Percentiles rank a stretch among this genome's conserved stretches.
Conservation (phyloP, 2,888 invertebrate species). For the Diaphora mendica region DNA sequence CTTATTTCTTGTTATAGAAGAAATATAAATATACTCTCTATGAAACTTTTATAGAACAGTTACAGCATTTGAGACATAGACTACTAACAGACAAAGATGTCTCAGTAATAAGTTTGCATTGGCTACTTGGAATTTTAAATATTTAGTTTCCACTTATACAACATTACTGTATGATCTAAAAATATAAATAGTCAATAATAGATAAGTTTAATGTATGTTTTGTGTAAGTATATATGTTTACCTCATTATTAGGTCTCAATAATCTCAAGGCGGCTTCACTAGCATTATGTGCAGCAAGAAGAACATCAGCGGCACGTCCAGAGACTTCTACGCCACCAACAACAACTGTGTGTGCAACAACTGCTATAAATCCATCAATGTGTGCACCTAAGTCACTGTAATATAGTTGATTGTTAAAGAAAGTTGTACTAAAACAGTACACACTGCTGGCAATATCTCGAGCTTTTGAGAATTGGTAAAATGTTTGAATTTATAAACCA, state of each 20-base stretch:
- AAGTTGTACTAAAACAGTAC: not conserved
- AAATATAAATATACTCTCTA: not conserved
- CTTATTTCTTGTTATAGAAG: not conserved
- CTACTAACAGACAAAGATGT: not conserved
- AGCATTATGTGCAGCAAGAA: conserved; percentile 97
- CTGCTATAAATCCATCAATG: conserved; percentile 99
- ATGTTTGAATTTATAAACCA: too few species aligned
- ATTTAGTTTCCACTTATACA: not conserved
- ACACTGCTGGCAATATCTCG: too few species aligned
- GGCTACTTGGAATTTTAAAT: not conserved
- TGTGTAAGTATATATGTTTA: conserved; percentile 62
- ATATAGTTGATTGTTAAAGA: conserved; percentile 35
- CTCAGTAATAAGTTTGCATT: not conserved
- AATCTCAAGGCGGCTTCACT: conserved; percentile 98
- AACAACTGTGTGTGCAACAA: conserved; percentile 97
- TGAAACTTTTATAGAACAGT: not conserved
- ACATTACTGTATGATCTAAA: too few species aligned
- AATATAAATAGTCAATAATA: too few species aligned
- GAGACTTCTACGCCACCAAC: conserved; percentile 93
- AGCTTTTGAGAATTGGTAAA: not conserved
- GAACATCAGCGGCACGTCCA: conserved; percentile 97
- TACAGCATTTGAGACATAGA: not conserved
- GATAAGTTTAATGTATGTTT: not conserved
- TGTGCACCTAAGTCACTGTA: conserved; percentile 98
- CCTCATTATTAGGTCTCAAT: conserved; percentile 96